phyloP scores from a whole-genome alignment of 2,113 vertebrate genomes.

The Dicrurus megarhynchus region DNA sequence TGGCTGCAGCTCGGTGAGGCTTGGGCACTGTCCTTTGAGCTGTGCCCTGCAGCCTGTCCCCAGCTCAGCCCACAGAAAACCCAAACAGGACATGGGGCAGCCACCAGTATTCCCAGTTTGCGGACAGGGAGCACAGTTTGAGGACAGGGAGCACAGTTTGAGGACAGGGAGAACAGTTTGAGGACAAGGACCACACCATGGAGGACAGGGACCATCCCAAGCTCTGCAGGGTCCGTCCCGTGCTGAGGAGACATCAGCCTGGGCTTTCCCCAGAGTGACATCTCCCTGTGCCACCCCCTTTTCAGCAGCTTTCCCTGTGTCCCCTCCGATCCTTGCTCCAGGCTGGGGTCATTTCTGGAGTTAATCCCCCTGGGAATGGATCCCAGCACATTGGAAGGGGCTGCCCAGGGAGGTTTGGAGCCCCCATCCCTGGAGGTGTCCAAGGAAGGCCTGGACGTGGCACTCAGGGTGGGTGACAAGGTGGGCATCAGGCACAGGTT shows the following conservation, averaged over 20 bases:
- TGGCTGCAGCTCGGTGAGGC: background rate
- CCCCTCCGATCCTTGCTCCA: background rate
- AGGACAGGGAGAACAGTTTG: background rate
- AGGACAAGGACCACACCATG: background rate
- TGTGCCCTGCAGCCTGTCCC: background rate
- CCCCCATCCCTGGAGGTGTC: background rate
- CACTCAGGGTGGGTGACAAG: background rate
- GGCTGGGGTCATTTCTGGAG: background rate
- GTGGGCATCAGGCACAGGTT: accelerated
- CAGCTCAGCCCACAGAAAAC: background rate
- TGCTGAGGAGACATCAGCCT: background rate
- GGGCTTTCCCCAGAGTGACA: background rate
- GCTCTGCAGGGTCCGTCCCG: background rate
- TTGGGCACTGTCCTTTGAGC: background rate
- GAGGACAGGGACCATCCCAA: background rate
- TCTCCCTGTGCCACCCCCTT: background rate
- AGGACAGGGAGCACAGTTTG: too few species aligned
- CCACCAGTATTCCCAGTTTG: background rate
- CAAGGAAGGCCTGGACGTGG: accelerated
- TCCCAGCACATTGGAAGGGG: background rate
- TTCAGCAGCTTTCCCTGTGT: background rate
- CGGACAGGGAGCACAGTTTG: background rate
- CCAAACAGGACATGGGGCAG: background rate
- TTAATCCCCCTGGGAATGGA: accelerated
- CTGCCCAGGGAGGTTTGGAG: background rate